Conservation (phyloP, 2,113 vertebrate genomes). For the Pao palembangensis region DNA sequence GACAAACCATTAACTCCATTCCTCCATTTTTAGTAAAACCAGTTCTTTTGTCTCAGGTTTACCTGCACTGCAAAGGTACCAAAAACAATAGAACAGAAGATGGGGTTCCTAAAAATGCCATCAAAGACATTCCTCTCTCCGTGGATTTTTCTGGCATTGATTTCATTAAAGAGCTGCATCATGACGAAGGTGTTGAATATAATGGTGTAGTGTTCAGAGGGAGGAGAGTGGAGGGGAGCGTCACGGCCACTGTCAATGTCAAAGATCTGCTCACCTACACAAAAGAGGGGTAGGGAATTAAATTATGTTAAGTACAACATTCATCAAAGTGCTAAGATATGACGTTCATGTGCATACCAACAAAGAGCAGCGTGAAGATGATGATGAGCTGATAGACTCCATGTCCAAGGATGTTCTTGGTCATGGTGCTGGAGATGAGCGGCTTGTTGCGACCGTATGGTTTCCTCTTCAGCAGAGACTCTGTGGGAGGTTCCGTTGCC, state of each 20-base stretch:
- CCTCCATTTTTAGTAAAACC: too few species aligned
- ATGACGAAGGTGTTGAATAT: constrained; percentile 99
- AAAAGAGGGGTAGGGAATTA: background rate
- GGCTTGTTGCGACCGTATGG: constrained; percentile 95
- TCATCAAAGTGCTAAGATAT: background rate
- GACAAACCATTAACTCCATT: background rate
- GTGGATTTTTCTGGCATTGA: constrained; percentile 97
- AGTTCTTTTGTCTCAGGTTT: constrained; percentile 4
- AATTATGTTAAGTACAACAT: background rate
- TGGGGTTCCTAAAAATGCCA: constrained; percentile 95
- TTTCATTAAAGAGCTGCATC: constrained; percentile 99
- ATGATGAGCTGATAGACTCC: constrained; percentile 90
- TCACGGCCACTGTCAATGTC: constrained; percentile 95
- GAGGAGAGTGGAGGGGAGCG: constrained; percentile 91
- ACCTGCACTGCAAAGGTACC: constrained; percentile 95
- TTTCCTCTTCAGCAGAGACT: constrained; percentile 85
- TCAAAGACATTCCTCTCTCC: constrained; percentile 97
- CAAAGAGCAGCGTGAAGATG: constrained; percentile 93
- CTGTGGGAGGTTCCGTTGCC: constrained; percentile 92
- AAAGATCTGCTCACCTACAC: constrained; percentile 89
- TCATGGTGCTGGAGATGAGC: constrained; percentile 96
- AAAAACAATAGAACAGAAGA: constrained; percentile 95
- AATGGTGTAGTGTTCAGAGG: constrained; percentile 97
- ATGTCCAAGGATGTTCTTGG: constrained; percentile 95
- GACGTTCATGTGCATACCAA: constrained; percentile 66